A percentile compares a stretch with the other conserved stretches of the same genome.
Evolutionary conservation across 1,140 invertebrate species (phyloP).

Genomic region (Drosophila cardini): DNA sequence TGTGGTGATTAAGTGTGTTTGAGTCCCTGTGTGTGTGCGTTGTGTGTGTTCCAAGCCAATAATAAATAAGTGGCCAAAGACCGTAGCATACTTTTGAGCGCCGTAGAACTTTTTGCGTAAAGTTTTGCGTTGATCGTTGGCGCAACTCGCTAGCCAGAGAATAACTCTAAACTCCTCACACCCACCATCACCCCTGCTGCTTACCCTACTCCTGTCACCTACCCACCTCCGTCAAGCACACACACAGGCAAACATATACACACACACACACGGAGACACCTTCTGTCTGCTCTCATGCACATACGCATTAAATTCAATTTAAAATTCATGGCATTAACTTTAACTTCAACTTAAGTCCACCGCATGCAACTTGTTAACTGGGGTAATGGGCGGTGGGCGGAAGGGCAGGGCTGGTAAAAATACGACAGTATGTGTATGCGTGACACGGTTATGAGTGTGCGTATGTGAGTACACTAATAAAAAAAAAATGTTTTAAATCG

Average conservation of each 20-base stretch:
- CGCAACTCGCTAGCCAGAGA: conserved; percentile 1
- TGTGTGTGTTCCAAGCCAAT: conserved; percentile 56
- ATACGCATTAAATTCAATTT: conserved; percentile 82
- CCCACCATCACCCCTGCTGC: not conserved
- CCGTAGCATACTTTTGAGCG: conserved; percentile 70
- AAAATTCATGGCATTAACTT: conserved; percentile 83
- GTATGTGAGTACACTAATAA: not conserved
- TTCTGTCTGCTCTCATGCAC: conserved; percentile 46
- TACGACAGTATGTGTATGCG: conserved; percentile 4
- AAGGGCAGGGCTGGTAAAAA: no score
- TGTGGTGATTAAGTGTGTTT: conserved; percentile 28
- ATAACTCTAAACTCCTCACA: conserved; percentile 20
- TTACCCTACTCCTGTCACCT: not conserved
- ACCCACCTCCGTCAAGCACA: not conserved
- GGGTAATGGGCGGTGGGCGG: conserved; percentile 21
- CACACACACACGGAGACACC: not conserved
- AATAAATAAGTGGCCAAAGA: conserved; percentile 79
- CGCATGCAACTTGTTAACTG: conserved; percentile 77
- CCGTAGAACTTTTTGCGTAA: conserved; percentile 76
- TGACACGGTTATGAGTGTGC: not conserved
- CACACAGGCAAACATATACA: not conserved
- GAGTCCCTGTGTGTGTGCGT: conserved; percentile 18
- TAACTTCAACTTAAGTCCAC: conserved; percentile 80
- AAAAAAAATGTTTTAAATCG: no score
- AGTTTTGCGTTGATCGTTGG: conserved; percentile 60